A percentile compares a stretch with the other conserved stretches of the same genome.
phyloP scores from a whole-genome alignment of 2,113 vertebrate genomes.

The Coracopsis vasa region DNA sequence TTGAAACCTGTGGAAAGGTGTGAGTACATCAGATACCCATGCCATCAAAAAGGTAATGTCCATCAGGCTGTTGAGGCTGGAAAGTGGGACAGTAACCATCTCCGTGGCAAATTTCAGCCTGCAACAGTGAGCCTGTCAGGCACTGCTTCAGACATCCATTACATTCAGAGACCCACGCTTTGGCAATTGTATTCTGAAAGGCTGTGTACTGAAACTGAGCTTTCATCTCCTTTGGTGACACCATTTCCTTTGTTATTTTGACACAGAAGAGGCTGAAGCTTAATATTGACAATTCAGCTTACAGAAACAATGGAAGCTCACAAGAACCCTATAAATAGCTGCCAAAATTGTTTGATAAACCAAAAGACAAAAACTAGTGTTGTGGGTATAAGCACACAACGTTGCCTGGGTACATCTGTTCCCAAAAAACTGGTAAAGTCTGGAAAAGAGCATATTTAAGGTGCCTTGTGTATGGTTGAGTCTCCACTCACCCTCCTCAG shows the following conservation, averaged over 20 bases:
- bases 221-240: neutral
- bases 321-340: neutral
- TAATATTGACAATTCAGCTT: neutral
- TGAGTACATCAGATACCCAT: neutral
- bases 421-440: neutral
- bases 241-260: neutral
- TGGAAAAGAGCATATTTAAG: neutral
- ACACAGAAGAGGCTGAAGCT: neutral
- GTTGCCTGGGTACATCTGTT: neutral
- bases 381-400: neutral
- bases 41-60: rapidly evolving
- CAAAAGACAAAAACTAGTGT: neutral
- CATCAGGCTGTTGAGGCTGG: neutral
- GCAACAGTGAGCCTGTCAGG: neutral
- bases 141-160: neutral
- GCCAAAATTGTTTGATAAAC: neutral
- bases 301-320: neutral
- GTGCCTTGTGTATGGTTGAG: neutral
- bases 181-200: neutral
- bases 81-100: neutral
- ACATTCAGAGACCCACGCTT: neutral
- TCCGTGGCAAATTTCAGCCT: neutral
- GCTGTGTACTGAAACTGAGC: neutral
- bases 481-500: neutral
- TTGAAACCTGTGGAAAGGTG: neutral